These are phyloP conservation scores for Chalcis sispes DNA, from an alignment of 2,888 invertebrate species.

Conservation along the genomic window DNA sequence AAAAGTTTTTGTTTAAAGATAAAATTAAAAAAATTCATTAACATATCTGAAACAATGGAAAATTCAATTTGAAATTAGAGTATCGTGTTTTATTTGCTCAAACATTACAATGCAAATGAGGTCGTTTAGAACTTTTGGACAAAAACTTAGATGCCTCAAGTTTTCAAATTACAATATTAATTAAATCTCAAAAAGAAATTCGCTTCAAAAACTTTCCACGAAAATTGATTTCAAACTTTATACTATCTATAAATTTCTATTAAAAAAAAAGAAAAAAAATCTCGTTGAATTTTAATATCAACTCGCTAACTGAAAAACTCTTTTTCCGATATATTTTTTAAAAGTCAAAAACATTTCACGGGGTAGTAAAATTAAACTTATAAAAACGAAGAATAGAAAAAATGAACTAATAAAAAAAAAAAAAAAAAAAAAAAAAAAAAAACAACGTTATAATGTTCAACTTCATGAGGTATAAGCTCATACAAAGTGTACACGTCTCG, in stretches of 20 bases:
- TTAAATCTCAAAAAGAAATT: conserved; percentile 8
- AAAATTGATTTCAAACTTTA: conserved; percentile 30
- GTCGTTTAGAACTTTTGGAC: conserved; percentile 27
- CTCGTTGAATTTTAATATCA: not conserved
- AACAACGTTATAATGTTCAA: no score
- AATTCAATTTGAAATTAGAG: conserved; percentile 5
- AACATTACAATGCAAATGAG: conserved; percentile 34
- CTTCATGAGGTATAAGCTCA: not conserved
- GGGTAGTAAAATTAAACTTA: conserved; percentile 10
- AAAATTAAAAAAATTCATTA: no score
- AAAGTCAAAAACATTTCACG: no score
- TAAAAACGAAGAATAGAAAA: not conserved
- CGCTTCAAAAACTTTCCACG: not conserved
- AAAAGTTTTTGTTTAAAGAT: no score
- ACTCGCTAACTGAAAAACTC: not conserved
- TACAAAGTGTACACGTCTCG: conserved; percentile 1
- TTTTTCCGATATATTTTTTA: no score
- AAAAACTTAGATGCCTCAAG: conserved; percentile 28
- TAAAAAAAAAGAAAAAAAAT: conserved; percentile 13
- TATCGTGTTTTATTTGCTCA: conserved; percentile 20
- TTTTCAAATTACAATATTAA: conserved; percentile 45
- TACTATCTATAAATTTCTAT: not conserved
- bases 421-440: no score
- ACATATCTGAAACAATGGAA: not conserved
- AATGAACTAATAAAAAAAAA: no score